A percentile compares a stretch with the other conserved stretches of the same genome.
Conservation (phyloP, 2,113 vertebrate genomes). For the Myotis lucifugus region DNA sequence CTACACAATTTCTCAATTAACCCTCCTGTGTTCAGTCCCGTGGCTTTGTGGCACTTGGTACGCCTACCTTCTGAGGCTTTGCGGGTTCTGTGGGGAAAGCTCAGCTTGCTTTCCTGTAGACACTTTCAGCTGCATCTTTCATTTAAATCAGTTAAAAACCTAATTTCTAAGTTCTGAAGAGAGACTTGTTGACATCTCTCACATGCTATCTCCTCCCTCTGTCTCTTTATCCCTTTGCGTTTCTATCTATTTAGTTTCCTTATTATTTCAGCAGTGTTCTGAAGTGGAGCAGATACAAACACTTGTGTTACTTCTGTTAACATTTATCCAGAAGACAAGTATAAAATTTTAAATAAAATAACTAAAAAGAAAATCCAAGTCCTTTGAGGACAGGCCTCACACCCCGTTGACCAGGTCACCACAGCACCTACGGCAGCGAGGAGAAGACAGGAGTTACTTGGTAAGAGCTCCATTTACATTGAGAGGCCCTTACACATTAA, state of each 20-base stretch:
- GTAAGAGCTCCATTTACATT: not conserved
- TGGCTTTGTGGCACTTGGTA: not conserved
- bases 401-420: not conserved
- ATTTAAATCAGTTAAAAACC: not conserved
- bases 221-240: not conserved
- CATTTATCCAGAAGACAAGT: not conserved
- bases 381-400: not conserved
- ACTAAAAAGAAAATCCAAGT: not conserved
- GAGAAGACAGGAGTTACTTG: not conserved
- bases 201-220: not conserved
- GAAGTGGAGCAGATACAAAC: not conserved
- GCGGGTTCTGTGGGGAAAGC: not conserved
- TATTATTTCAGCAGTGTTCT: not conserved
- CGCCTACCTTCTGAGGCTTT: not conserved
- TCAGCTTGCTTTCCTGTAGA: not conserved
- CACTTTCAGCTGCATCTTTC: not conserved
- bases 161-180: not conserved
- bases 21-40: not conserved
- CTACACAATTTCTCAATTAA: not conserved
- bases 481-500: not conserved
- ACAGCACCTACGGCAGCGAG: not conserved
- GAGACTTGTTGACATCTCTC: not conserved
- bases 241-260: not conserved
- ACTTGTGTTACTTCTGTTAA: not conserved
- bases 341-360: not conserved